Base-by-base conservation (phyloP, 2,797 vertebrate species). In the Falco cherrug region DNA sequence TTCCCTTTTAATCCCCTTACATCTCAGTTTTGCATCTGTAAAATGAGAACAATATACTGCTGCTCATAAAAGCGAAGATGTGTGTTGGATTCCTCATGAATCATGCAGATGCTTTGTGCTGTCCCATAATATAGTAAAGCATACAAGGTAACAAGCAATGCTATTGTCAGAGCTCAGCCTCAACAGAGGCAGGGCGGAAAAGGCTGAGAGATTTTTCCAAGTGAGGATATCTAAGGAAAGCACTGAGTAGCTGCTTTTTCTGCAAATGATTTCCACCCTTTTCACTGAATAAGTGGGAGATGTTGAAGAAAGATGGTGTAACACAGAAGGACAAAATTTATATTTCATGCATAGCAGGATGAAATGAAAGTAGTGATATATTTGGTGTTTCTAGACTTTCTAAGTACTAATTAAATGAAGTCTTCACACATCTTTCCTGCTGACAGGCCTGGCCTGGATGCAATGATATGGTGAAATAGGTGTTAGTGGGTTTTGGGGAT, bases 11-110 rank as follows among this genome's bases (percentile, higher is more conserved):
- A 64, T 91, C 45, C 56, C 31, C 41, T 96, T 84, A 53, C 82
- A 84, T 91, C 95, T 96, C 82, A 69, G 87, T 95, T 95, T 96
- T 97, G 92, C 89, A 75, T 92, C 68, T 85, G 60, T 91, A 94
- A 96, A 93, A 85, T 2, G 50, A 92, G 89, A 96, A 91, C 92
- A 87, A 91, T 91, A 59, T 57, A 69, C 48, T 75, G 53, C 82
- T 94, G 82, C 89, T 96, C 73, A 65, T 85, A 31, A 77, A 95
- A 95, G 73, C 63, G 79, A 77, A 75, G 87, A 53, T 87, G 56
- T 43, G 48, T 83, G 53, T 86, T 95, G 74, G 65, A 13, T 82
- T 95, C 48, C 81, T 96, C 87, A 92, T 94, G 94, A 95, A 94
- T 96, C 92, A 94, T 96, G 92, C 92, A 96, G 68, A 74, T 87